A percentile compares a stretch with the other conserved stretches of the same genome.
phyloP scores from a whole-genome alignment of 1,140 invertebrate species.

The Eriocheir sinensis region DNA sequence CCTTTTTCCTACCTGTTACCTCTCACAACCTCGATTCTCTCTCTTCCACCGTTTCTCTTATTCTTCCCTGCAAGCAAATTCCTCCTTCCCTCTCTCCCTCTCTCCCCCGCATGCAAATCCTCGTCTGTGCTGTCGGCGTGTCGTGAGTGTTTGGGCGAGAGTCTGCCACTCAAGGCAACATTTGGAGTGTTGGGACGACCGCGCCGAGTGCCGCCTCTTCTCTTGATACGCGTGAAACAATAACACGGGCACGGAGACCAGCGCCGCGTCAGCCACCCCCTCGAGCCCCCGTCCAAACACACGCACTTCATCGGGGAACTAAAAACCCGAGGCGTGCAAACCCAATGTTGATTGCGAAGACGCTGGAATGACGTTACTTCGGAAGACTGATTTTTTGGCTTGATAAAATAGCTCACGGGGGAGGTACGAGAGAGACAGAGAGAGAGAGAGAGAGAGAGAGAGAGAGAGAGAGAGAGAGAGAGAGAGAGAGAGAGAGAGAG shows the following conservation, averaged over 20 bases:
- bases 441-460: too few species aligned
- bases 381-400: too few species aligned
- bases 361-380: too few species aligned
- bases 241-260: background rate
- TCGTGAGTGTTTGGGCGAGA: background rate
- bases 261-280: background rate
- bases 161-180: constrained; percentile 13
- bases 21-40: too few species aligned
- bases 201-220: background rate
- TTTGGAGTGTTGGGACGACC: background rate
- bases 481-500: too few species aligned
- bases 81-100: too few species aligned
- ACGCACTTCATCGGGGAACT: background rate
- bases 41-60: background rate
- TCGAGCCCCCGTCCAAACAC: background rate
- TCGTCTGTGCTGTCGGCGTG: background rate
- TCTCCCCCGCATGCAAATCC: background rate
- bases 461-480: too few species aligned
- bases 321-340: background rate
- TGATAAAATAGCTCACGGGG: too few species aligned
- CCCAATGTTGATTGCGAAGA: background rate
- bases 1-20: too few species aligned
- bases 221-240: background rate
- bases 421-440: too few species aligned
- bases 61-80: too few species aligned